Evolutionary conservation across 2,113 vertebrate genomes (phyloP), one percentile per base, ranked within the genome.

Genomic region (Ranitomeya variabilis): DNA sequence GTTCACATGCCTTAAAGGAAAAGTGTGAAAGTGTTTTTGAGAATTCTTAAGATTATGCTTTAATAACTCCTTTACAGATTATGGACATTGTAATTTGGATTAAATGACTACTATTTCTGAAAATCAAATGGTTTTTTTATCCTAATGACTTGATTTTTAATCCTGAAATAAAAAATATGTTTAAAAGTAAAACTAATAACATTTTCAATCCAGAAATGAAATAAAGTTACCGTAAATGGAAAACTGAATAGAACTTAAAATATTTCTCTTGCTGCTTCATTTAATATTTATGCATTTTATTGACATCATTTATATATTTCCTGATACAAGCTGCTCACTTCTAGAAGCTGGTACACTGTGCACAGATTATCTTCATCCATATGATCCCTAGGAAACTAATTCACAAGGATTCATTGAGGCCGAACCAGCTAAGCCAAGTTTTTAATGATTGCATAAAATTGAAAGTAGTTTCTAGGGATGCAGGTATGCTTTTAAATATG

Each of bases 371-470:
- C 67, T 88, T 83, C 67, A 45, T 74, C 80, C 26, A 74, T 54
- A 83, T 21, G 52, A 88, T 88, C 67, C 31, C 67, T 62, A 59
- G 19, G 55, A 62, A 82, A 62, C 55, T 37, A 88, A 88, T 79
- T 87, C 78, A 57, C 5, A n/a, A 60, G 19, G 73, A 83, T 23
- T 83, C 67, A 83, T 18, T 88, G 67, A 88, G 31, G 87, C 69
- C 15, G 19, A 83, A 64, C 69, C 18, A 88, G 79, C 69, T 52
- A 83, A 83, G 87, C 54, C 79, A 83, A 74, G 55, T 51, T 66
- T 69, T 80, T n/a, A 87, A 74, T 83, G 57, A 83, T 55, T 83
- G 67, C 71, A 26, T 74, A 54, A 64, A 86, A 62, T 31, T 88
- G 67, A 10, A 74, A 74, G n/a, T 73, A 31, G n/a, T 82, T 82